Evolutionary conservation across 2,888 invertebrate genomes (phyloP), one percentile per base, ranked within the genome.

Genomic region (Phalera bucephala): DNA sequence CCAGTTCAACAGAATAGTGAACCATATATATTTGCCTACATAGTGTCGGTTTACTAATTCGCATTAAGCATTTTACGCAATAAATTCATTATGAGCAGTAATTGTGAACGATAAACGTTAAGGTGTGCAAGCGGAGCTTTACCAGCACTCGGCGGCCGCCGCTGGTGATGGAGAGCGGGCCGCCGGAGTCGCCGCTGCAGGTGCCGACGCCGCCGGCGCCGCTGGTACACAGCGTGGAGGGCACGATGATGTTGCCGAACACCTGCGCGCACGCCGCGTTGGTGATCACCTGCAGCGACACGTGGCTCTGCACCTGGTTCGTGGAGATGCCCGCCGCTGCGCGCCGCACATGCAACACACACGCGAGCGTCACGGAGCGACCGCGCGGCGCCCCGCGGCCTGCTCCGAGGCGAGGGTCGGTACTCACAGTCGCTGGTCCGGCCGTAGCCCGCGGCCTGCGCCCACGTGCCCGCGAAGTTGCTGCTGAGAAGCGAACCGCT

Each of bases 141-240:
- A 72, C 72, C 54, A 74, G 52, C 13, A 54, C 33, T 25, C 64
- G 50, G 32, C 58, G 43, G 34, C 57, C 63, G 47, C 64, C 69
- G 50, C 57, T 56, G 45, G 51, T 49, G 45, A 71, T 21, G 31
- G 57, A 43, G 36, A 79, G 65, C 9, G 80, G 74, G 20, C 81
- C 71, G 32, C 78, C 78, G 31, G 79, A 78, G 70, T 81, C 82
- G 0, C 80, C 75, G 63, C 78, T 64, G 77, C 87, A 76, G 56
- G 85, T 71, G 59, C 78, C 63, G 10, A 45, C 45, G 15, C 74
- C 72, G 20, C 54, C 49, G n/a, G 63, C 46, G 32, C 72, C 72
- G 62, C 72, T 64, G 48, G 73, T 65, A 71, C 85, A 73, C 56
- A 84, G 44, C 12, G 75, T 78, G 31, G 72, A 69, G 2, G 36